These are phyloP conservation scores for Lasioglossum figueresi DNA, from an alignment of 2,888 invertebrate species.

Conservation along the genomic window DNA sequence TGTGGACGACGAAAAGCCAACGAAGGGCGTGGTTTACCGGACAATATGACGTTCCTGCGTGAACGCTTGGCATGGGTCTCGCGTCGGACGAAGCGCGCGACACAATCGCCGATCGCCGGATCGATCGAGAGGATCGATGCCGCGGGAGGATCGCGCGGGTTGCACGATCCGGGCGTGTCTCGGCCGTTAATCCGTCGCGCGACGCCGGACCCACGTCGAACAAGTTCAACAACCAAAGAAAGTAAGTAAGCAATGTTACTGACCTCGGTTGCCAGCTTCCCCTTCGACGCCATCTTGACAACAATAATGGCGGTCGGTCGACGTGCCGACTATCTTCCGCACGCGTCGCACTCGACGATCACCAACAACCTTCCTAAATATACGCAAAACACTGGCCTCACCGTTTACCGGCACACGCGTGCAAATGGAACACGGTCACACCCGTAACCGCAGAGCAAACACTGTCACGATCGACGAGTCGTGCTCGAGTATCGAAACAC, in stretches of 20 bases:
- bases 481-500: constrained; percentile 44
- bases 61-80: constrained; percentile 47
- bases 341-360: constrained; percentile 51
- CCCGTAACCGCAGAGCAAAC: neutral
- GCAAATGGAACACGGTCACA: constrained; percentile 25
- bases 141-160: neutral
- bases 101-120: constrained; percentile 32
- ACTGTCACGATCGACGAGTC: neutral
- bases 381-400: constrained; percentile 20
- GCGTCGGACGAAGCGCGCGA: constrained; percentile 38
- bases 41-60: constrained; percentile 58
- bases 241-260: constrained; percentile 55
- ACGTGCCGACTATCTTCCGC: constrained; percentile 63
- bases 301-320: constrained; percentile 76
- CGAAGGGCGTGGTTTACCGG: constrained; percentile 69
- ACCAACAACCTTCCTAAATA: constrained; percentile 26
- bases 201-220: constrained; percentile 15
- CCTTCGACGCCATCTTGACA: constrained; percentile 82
- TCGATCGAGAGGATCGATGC: constrained; percentile 46
- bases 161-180: neutral
- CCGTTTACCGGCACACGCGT: constrained; percentile 22
- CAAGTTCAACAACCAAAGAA: neutral
- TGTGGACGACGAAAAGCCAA: neutral
- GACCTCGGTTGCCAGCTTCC: constrained; percentile 78
- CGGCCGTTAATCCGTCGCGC: neutral